Evolutionary conservation across 2,113 vertebrate species (phyloP).

Genomic region (Eubucco bourcierii): DNA sequence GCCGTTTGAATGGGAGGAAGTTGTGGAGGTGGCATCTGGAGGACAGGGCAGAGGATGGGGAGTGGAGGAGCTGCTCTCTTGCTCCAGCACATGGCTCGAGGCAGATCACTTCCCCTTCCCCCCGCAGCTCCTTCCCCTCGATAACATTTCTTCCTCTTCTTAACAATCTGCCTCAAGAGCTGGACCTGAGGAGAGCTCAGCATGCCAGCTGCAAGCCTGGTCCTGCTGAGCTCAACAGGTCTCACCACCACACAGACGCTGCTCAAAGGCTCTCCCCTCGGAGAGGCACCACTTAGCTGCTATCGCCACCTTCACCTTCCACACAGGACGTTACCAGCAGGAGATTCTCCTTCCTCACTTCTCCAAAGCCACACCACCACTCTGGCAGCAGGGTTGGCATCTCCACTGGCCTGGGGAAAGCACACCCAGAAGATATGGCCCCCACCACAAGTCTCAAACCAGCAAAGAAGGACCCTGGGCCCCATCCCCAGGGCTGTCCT

Average conservation of each 20-base stretch:
- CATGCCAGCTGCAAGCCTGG: not conserved
- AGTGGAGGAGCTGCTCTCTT: not conserved
- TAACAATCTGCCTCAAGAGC: constrained; percentile 15
- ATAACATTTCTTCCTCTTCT: not conserved
- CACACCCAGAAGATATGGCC: not conserved
- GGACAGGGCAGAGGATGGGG: not conserved
- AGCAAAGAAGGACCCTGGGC: constrained; percentile 10
- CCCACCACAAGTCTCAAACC: not conserved
- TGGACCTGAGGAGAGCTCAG: not conserved
- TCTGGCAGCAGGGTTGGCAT: not conserved
- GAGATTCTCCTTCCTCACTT: not conserved
- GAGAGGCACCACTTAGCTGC: constrained; percentile 24
- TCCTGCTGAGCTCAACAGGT: constrained; percentile 22
- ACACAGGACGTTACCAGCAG: not conserved
- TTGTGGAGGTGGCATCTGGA: constrained; percentile 9
- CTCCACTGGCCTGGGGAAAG: not conserved
- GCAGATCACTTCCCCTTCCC: constrained; percentile 17
- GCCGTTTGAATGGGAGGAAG: not conserved
- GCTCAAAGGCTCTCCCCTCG: constrained; percentile 3
- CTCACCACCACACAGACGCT: not conserved
- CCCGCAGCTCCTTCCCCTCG: constrained; percentile 6
- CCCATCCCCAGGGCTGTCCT: not conserved
- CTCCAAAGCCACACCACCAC: not conserved
- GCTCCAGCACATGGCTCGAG: not conserved
- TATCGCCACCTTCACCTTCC: not conserved